Evolutionary conservation across 23 tunicate species (phyloP), one percentile per base, ranked within the genome.

Genomic region (Trididemnum clinides): DNA sequence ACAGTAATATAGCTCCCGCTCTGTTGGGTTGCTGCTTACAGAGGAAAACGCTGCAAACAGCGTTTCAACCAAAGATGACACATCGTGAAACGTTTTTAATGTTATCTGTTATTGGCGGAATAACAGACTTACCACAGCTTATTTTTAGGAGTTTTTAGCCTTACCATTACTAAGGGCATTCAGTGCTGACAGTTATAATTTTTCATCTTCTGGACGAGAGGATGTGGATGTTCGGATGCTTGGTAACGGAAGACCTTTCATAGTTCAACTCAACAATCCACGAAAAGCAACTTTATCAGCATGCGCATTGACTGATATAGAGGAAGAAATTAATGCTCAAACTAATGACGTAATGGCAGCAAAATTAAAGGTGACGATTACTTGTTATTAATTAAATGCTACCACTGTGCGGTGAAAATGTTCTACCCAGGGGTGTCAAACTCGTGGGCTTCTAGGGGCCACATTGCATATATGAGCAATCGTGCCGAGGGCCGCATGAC

Each of bases 151-250:
- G 58, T 86, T 72, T 71, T 91, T 95, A 33, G 80, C 89, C 10
- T 80, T 26, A 39, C 96, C 88, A 4, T 64, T 90, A 1, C 32
- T 76, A 33, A 19, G 33, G 22, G 69, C 77, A 1, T 86, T 83
- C 64, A 23, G 63, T 1, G 78, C 95, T 0, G 87, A 86, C 33
- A 25, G 39, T 1, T 54, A 75, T 37, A 88, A 90, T 36, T 91
- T 96, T 64, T 79, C 96, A 6, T 88, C 97, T 0, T 90, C 99
- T 26, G 99, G 99, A 1, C 34, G 99, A 22, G 99, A 96, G 71
- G 99, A 96, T 66, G 90, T 91, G 6, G 99, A 96, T 78, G 99
- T 96, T 22, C 51, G 97, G 74, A 96, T 88, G 92, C 39, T 96
- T 44, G 99, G 99, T 3, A 91, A 74, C 64, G 99, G 99, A 33